Percentiles rank a stretch among this genome's conserved stretches.
These are phyloP conservation scores for Diploscapter pachys DNA, from an alignment of 1,140 invertebrate genomes.

Conservation along the genomic window DNA sequence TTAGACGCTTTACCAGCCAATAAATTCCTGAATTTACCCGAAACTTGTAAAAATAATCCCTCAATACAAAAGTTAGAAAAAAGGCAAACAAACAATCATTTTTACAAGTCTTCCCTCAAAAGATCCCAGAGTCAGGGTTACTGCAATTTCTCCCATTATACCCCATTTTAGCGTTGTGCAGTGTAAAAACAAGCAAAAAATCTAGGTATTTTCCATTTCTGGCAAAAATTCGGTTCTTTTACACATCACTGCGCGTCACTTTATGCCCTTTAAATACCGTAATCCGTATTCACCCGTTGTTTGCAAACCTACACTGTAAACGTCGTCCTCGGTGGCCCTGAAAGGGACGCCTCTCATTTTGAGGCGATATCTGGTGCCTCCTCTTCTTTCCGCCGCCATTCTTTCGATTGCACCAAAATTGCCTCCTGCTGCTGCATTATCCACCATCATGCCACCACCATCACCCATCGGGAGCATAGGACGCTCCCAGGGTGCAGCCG, in stretches of 20 bases:
- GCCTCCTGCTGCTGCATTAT: conserved; percentile 2
- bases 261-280: no score
- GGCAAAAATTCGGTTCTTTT: no score
- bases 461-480: not conserved
- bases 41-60: not conserved
- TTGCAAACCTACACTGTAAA: conserved; percentile 22
- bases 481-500: not conserved
- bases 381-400: not conserved
- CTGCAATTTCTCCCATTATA: no score
- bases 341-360: conserved; percentile 38
- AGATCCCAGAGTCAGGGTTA: not conserved
- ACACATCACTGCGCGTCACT: no score
- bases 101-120: not conserved
- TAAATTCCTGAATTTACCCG: not conserved
- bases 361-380: conserved; percentile 17
- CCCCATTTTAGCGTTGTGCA: no score
- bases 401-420: conserved; percentile 4
- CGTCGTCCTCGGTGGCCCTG: conserved; percentile 30
- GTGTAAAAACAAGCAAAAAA: no score
- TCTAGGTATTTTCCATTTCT: no score
- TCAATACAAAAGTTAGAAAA: not conserved
- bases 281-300: no score
- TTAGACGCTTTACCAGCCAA: no score
- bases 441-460: conserved; percentile 13
- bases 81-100: not conserved